A percentile compares a stretch with the other conserved stretches of the same genome.
These are phyloP conservation scores for Ericerus pela DNA, from an alignment of 1,140 invertebrate species.

Conservation along the genomic window DNA sequence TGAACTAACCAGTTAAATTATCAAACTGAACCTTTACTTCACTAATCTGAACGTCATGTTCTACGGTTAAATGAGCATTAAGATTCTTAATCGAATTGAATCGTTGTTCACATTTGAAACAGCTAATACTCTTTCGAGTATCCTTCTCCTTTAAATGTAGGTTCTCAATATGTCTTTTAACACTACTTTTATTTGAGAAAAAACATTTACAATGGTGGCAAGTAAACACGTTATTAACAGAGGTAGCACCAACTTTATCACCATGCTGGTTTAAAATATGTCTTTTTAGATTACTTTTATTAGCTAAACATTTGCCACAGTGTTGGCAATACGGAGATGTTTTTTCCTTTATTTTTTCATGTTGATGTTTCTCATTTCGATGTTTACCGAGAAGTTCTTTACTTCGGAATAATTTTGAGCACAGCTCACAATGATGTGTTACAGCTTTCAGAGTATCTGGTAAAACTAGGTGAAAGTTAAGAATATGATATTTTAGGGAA, in stretches of 20 bases:
- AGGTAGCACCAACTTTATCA: background rate
- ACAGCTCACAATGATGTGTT: background rate
- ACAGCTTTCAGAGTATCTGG: background rate
- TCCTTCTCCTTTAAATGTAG: background rate
- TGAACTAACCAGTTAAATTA: background rate
- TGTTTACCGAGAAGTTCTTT: background rate
- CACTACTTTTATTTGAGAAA: conserved; percentile 1
- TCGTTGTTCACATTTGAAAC: background rate
- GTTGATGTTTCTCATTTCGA: background rate
- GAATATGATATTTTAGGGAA: background rate
- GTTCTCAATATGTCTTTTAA: conserved; percentile 1
- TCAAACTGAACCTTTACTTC: background rate
- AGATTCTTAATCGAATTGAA: conserved; percentile 4
- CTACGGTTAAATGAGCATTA: background rate
- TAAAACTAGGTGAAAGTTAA: background rate
- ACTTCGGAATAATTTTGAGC: background rate
- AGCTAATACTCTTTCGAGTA: background rate
- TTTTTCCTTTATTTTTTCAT: background rate
- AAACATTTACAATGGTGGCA: background rate
- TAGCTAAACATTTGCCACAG: background rate
- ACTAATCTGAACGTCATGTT: background rate
- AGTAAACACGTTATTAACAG: background rate
- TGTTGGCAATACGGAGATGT: background rate
- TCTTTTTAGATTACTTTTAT: conserved; percentile 5
- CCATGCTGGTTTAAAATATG: background rate